These are phyloP conservation scores for Epizoanthus fatuus DNA, from an alignment of 92 coral and sea anemone genomes.

Conservation along the genomic window DNA sequence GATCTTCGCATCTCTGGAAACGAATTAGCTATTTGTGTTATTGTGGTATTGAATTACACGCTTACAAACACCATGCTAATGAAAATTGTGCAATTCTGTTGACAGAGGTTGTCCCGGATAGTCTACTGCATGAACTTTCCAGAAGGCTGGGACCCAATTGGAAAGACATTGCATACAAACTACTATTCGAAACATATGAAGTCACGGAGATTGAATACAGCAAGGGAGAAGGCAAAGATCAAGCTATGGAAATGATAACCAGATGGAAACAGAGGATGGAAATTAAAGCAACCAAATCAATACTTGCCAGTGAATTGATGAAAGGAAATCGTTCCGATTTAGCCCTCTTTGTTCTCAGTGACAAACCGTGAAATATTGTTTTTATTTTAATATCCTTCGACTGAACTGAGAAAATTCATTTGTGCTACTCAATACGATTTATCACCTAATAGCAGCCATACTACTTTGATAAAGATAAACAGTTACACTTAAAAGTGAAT, in stretches of 20 bases:
- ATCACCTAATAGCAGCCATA: too few relatives aligned
- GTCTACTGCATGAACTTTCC: background rate
- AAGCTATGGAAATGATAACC: background rate
- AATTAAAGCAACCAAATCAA: background rate
- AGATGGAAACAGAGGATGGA: background rate
- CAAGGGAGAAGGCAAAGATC: background rate
- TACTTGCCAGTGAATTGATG: background rate
- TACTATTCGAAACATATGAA: background rate
- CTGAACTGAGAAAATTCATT: too few relatives aligned
- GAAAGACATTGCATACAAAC: background rate
- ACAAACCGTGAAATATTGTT: too few relatives aligned
- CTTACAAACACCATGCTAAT: too few relatives aligned
- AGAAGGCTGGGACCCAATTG: background rate
- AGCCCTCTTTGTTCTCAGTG: background rate
- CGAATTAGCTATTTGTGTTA: too few relatives aligned
- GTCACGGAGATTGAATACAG: background rate
- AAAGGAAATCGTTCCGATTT: background rate
- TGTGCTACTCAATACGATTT: too few relatives aligned
- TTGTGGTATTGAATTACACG: too few relatives aligned
- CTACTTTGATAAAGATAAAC: too few relatives aligned
- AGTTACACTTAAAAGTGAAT: too few relatives aligned
- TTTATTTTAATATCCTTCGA: too few relatives aligned
- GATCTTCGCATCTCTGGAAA: too few relatives aligned
- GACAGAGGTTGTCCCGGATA: background rate
- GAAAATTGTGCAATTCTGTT: background rate